Conservation (phyloP, 2,888 invertebrate species). For the Hyposoter dolosus region DNA sequence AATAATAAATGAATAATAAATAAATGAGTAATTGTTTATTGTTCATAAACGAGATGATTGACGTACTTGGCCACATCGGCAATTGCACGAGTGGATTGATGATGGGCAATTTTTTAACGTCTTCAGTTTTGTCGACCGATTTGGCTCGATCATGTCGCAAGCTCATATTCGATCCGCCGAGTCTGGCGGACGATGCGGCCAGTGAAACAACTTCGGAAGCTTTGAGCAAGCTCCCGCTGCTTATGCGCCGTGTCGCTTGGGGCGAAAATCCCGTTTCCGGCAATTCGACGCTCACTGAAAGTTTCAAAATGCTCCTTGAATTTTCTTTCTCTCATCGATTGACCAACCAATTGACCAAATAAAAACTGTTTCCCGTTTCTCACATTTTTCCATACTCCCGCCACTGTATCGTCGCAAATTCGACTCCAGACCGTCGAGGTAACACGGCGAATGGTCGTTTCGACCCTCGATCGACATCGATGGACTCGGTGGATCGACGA, state of each 20-base stretch:
- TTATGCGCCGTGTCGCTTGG: slow-evolving; percentile 95
- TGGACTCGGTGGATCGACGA: slow-evolving; percentile 84
- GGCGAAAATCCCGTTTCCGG: slow-evolving; percentile 89
- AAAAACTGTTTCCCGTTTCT: slow-evolving; percentile 34
- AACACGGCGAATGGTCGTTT: slow-evolving; percentile 70
- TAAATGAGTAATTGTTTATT: not conserved
- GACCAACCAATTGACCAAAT: not conserved
- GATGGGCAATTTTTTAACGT: slow-evolving; percentile 91
- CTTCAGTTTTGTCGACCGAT: slow-evolving; percentile 86
- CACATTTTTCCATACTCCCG: slow-evolving; percentile 84
- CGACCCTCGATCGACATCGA: slow-evolving; percentile 81
- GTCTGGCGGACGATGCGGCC: slow-evolving; percentile 87
- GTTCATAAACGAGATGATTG: not conserved
- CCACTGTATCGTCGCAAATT: slow-evolving; percentile 79
- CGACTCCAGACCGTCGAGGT: slow-evolving; percentile 70
- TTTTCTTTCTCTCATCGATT: not conserved
- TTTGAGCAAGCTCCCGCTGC: slow-evolving; percentile 95
- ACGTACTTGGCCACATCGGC: slow-evolving; percentile 94
- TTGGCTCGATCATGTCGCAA: slow-evolving; percentile 83
- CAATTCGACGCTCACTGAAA: slow-evolving; percentile 84
- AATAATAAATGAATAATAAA: too few relatives aligned
- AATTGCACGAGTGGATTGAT: slow-evolving; percentile 95
- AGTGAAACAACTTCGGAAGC: slow-evolving; percentile 88
- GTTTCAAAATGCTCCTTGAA: slow-evolving; percentile 1
- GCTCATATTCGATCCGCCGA: slow-evolving; percentile 82